These are phyloP conservation scores for Mesocricetus auratus DNA, from an alignment of 2,113 vertebrate species.

Conservation along the genomic window DNA sequence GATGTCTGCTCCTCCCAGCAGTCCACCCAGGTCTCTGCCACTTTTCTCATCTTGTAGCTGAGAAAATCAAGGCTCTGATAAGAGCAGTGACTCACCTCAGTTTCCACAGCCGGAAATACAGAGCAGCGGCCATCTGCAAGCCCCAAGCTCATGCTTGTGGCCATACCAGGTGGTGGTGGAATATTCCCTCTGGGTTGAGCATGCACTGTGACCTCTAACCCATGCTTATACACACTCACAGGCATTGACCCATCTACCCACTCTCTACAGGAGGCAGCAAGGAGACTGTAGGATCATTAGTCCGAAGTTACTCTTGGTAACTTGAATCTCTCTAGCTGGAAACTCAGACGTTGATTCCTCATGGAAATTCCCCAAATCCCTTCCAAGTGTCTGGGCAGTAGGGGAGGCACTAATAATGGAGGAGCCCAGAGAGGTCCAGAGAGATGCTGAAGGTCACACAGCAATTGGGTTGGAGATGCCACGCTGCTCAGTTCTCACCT, in stretches of 20 bases:
- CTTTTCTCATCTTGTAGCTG: neutral
- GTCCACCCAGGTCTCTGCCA: neutral
- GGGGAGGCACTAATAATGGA: no score
- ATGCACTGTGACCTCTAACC: accelerated
- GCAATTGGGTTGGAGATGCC: neutral
- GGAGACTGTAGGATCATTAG: neutral
- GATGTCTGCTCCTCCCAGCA: neutral
- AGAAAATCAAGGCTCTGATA: conserved; percentile 24
- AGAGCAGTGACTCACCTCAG: neutral
- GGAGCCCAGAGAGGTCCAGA: conserved; percentile 23
- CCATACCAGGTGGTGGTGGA: neutral
- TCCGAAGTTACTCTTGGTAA: neutral
- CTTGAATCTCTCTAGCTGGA: neutral
- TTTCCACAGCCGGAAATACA: neutral
- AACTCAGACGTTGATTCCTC: neutral
- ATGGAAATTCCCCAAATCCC: neutral
- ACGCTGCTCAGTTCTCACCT: neutral
- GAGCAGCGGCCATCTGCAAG: neutral
- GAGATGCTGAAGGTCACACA: neutral
- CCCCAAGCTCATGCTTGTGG: neutral
- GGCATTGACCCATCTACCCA: accelerated
- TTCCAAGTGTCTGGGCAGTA: neutral
- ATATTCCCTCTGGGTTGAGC: neutral
- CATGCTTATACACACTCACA: accelerated
- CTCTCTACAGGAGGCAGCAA: neutral